Evolutionary conservation across 2,797 vertebrate species (phyloP), one percentile per base, ranked within the genome.

Genomic region (Sebastes taczanowskii): DNA sequence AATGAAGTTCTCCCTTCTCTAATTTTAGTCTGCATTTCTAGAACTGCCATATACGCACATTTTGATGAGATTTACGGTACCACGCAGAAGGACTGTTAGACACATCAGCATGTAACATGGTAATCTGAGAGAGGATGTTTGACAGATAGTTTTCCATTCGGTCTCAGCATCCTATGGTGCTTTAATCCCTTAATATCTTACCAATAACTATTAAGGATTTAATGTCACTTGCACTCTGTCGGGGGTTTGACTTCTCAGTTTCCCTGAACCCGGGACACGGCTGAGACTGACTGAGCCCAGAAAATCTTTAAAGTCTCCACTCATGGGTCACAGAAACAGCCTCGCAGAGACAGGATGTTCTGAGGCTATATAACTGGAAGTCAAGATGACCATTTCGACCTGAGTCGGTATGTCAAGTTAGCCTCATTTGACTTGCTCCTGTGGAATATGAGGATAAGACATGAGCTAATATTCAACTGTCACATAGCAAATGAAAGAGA

Each of bases 161-260:
- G 77, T 74, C 69, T 86, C 74, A 66, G 84, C 74, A 86, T 85
- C 85, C 90, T 58, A 81, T 70, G 82, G 82, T 55, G 85, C 85
- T 78, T 82, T 94, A 94, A 94, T 93, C 92, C 94, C 66, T 88
- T 93, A 94, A 93, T 92, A 94, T 94, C 86, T 85, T 71, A 91
- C 91, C 92, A 94, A 94, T 94, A 94, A 93, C 93, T 89, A 91
- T 93, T 91, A 91, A 88, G 91, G 90, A 88, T 91, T 94, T 94
- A 94, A 92, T 90, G 93, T 91, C 93, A 92, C 84, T 90, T 74
- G 63, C n/a, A 27, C 82, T 84, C 83, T 81, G 87, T 80, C 30
- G 27, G 86, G 49, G 55, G 63, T 75, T 80, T 78, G 78, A 74
- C 81, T 86, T 79, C 86, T 86, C 79, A 55, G 80, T 89, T 89